Conservation (phyloP, 2,797 vertebrate species). For the Sylvilagus floridanus region DNA sequence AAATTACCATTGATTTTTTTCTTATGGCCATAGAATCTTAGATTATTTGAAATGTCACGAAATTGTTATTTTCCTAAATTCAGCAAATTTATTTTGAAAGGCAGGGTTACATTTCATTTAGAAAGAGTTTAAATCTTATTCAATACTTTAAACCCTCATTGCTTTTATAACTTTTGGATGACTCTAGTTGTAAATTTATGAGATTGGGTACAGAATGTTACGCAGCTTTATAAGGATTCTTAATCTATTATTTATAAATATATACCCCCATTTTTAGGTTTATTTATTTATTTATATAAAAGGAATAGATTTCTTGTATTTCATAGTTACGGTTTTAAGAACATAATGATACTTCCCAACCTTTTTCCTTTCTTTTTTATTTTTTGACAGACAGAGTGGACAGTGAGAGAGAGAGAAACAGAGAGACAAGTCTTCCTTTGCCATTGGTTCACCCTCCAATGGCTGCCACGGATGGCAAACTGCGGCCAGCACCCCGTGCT, state of each 20-base stretch:
- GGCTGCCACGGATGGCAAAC: too few relatives aligned
- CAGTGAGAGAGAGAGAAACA: too few relatives aligned
- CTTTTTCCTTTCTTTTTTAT: too few relatives aligned
- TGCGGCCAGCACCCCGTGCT: too few relatives aligned
- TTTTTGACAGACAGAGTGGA: too few relatives aligned
- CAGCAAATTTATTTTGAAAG: not conserved
- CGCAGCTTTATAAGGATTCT: not conserved
- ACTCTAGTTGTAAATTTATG: not conserved
- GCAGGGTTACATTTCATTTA: slow-evolving; percentile 21
- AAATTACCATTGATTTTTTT: not conserved
- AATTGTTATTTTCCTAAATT: slow-evolving; percentile 36
- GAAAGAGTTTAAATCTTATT: not conserved
- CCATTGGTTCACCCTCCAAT: too few relatives aligned
- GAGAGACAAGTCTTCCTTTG: too few relatives aligned
- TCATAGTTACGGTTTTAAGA: too few relatives aligned
- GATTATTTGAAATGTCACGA: slow-evolving; percentile 17
- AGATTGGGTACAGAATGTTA: not conserved
- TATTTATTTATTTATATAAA: too few relatives aligned
- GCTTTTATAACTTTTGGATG: not conserved
- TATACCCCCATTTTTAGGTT: too few relatives aligned
- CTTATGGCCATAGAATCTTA: not conserved
- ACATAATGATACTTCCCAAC: too few relatives aligned
- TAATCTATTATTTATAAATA: not conserved
- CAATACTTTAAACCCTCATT: not conserved
- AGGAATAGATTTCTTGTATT: too few relatives aligned